Conservation (phyloP, 2,888 invertebrate genomes). For the Mythimna impura region DNA sequence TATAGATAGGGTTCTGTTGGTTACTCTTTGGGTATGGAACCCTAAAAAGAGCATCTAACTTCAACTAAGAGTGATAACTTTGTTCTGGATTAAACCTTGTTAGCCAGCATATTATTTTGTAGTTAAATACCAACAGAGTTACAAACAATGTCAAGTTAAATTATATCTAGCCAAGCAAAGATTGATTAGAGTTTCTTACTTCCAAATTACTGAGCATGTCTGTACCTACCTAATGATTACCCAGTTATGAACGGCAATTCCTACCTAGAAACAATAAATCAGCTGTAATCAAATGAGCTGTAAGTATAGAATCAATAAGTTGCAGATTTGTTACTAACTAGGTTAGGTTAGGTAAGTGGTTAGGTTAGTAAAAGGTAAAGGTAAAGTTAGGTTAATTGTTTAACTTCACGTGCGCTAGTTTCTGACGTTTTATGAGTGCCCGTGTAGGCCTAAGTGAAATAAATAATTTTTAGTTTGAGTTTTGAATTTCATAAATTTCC, state of each 20-base stretch:
- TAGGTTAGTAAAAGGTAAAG: too few species aligned
- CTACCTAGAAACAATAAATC: conserved; percentile 19
- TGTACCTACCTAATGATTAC: conserved; percentile 24
- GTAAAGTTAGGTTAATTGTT: too few species aligned
- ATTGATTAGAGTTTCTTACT: conserved; percentile 14
- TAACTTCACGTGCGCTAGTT: too few species aligned
- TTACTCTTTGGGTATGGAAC: too few species aligned
- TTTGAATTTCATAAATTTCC: not conserved
- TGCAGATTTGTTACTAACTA: not conserved
- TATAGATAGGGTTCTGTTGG: too few species aligned
- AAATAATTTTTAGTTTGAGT: too few species aligned
- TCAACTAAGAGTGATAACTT: not conserved
- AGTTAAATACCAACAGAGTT: not conserved
- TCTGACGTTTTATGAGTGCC: too few species aligned
- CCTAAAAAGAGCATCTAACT: not conserved
- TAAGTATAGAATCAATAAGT: not conserved
- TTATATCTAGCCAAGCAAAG: conserved; percentile 9
- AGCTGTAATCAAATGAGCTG: not conserved
- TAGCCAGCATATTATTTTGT: too few species aligned
- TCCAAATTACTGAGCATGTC: conserved; percentile 25
- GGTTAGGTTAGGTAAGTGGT: too few species aligned
- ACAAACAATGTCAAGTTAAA: conserved; percentile 4
- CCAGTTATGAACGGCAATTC: conserved; percentile 10
- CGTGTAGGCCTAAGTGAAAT: too few species aligned
- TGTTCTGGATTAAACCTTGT: not conserved